Conservation (phyloP, 2,888 invertebrate species). For the Electrophaes corylata region DNA sequence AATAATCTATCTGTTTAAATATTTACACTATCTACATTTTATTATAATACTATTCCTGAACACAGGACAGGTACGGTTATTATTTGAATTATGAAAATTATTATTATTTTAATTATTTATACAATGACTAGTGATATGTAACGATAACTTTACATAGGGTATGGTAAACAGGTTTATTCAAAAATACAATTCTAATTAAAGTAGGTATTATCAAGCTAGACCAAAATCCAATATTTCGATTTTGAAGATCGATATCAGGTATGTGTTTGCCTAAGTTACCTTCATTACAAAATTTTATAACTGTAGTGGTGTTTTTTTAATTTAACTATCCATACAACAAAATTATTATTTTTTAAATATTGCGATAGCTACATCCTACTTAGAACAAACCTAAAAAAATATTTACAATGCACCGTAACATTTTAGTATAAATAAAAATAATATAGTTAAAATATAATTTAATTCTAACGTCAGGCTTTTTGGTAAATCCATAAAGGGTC, state of each 20-base stretch:
- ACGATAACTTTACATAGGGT: conserved; percentile 76
- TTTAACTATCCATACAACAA: background rate
- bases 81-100: conserved; percentile 57
- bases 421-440: conserved; percentile 38
- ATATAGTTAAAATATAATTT: no score
- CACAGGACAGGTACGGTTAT: conserved; percentile 81
- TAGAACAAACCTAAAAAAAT: conserved; percentile 9
- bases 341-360: background rate
- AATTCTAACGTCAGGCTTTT: conserved; percentile 71
- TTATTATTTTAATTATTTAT: conserved; percentile 56
- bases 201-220: conserved; percentile 5
- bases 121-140: conserved; percentile 83
- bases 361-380: background rate
- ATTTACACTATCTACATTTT: conserved; percentile 28
- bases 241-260: background rate
- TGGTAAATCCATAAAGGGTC: conserved; percentile 68
- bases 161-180: conserved; percentile 63
- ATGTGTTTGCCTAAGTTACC: no score
- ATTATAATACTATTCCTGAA: conserved; percentile 75
- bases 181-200: conserved; percentile 32
- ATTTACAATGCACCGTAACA: conserved; percentile 68
- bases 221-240: conserved; percentile 15
- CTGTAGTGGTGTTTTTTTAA: background rate
- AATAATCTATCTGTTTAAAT: background rate
- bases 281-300: background rate